Base-by-base conservation (phyloP, 1,140 invertebrate species). In the Leptestheria dahalacensis region DNA sequence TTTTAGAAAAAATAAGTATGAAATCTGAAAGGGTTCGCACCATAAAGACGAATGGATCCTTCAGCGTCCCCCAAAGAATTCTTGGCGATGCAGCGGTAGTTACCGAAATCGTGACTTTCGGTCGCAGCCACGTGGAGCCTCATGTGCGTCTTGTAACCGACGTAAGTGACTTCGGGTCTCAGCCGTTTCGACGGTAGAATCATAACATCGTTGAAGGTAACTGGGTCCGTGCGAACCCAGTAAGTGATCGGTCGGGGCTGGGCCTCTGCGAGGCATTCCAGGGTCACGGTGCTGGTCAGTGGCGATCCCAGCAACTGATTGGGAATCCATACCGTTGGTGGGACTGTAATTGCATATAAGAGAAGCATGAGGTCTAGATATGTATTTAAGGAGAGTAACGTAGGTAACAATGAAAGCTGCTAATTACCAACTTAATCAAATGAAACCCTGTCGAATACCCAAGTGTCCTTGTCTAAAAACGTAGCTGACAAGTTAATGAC, bases 31-130 rank as follows among this genome's bases (percentile, higher is more conserved):
- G n/a, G 51, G 23, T 4, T 15, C 15, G 24, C 58, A 95, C 91
- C 88, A 70, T 92, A 93, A 58, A 97, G 76, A 71, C 88, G 78
- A 71, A 96, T 92, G 49, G 84, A 85, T 62, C 90, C 89, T 72
- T 91, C 88, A 18, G 91, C 94, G 70, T 89, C 88, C 57, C 91
- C 91, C 18, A 95, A 78, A 15, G 85, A 87, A 74, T 95, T 97
- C 74, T 91, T 92, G 60, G 89, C 29, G 23, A 62, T 50, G 48
- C 61, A 62, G 21, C 50, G 47, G 73, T 90, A 91, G 72, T 82
- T 87, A 60, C 88, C 86, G 69, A 88, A 89, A 72, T 89, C 86
- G 50, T 78, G 81, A 41, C 77, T 70, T 66, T 83, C 80, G 28
- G 91, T 76, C 71, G 85, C 86, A 65, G 81, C 79, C 63, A 92